Evolutionary conservation across 2,113 vertebrate species (phyloP), one percentile per base, ranked within the genome.

Genomic region (Vicugna pacos): DNA sequence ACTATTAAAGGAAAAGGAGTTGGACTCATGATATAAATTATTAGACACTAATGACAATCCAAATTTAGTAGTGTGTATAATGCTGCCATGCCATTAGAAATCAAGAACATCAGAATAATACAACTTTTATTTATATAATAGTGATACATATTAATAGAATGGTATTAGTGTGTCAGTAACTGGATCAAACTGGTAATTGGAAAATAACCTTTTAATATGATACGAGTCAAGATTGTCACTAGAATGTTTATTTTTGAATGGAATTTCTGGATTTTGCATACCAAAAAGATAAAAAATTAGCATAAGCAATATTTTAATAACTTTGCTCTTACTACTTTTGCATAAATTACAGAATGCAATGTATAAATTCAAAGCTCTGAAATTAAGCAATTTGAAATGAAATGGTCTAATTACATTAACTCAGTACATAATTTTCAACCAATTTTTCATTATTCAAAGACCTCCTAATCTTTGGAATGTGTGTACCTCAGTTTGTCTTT

Each of bases 381-480:
- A 75, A 84, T 76, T 67, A 91, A 77, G 17, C 83, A 76, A 90
- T 91, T 83, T 95, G 46, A 84, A 92, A 92, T 95, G 19, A 69
- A 62, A 70, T 46, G 10, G 72, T 97, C 48, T 88, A 83, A 93
- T 88, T 81, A 79, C 10, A 38, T 82, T 93, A 94, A 62, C 64
- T 95, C 35, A 48, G 35, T 42, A 32, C 26, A 65, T 62, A 46
- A 80, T 52, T 90, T 93, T 79, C n/a, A 46, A n/a, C 35, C 16
- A 52, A 73, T 5, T 50, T 72, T 92, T 83, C 7, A 81, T 81
- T 75, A 64, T 88, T 56, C 35, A 77, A 58, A 94, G 65, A 58
- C n/a, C 14, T 54, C 86, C 50, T 84, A 26, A 64, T 60, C 15
- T 93, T 83, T 84, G 42, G 62, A 52, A 69, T 69, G 15, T 35